Evolutionary conservation across 2,113 vertebrate genomes (phyloP).

Genomic region (Eupsittula cactorum): DNA sequence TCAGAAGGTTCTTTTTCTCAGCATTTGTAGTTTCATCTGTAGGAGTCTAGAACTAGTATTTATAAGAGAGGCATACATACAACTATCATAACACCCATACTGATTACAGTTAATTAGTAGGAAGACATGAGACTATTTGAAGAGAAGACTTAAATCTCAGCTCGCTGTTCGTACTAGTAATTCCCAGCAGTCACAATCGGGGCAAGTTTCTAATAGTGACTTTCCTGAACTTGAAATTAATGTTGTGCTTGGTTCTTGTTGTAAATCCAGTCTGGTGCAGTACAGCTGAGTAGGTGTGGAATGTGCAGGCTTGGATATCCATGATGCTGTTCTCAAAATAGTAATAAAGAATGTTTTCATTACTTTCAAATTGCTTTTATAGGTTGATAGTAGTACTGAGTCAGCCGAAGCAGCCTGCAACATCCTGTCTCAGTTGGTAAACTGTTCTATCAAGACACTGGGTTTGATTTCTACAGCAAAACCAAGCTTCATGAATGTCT

Average conservation of each 20-base stretch:
- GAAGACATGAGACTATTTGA: background rate
- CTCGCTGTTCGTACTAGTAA: background rate
- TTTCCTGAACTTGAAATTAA: background rate
- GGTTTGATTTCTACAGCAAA: slow-evolving; percentile 90
- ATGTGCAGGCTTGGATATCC: background rate
- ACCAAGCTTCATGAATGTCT: slow-evolving; percentile 90
- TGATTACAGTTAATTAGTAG: background rate
- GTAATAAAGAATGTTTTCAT: background rate
- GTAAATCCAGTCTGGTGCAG: background rate
- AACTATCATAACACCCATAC: rapidly evolving
- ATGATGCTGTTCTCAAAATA: background rate
- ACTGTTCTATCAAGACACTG: slow-evolving; percentile 89
- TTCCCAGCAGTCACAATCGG: background rate
- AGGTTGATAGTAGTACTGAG: slow-evolving; percentile 91
- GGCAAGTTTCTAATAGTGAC: background rate
- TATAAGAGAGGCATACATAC: rapidly evolving
- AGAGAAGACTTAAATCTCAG: background rate
- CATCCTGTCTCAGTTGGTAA: slow-evolving; percentile 91
- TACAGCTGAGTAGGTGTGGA: background rate
- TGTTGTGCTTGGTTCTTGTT: background rate
- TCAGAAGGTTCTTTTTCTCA: background rate
- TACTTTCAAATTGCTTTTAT: slow-evolving; percentile 1
- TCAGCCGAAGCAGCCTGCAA: slow-evolving; percentile 90
- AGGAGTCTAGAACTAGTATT: background rate
- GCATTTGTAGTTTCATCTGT: background rate